Evolutionary conservation across 2,888 invertebrate species (phyloP), one percentile per base, ranked within the genome.

Genomic region (Rhopalosiphum nymphaeae): DNA sequence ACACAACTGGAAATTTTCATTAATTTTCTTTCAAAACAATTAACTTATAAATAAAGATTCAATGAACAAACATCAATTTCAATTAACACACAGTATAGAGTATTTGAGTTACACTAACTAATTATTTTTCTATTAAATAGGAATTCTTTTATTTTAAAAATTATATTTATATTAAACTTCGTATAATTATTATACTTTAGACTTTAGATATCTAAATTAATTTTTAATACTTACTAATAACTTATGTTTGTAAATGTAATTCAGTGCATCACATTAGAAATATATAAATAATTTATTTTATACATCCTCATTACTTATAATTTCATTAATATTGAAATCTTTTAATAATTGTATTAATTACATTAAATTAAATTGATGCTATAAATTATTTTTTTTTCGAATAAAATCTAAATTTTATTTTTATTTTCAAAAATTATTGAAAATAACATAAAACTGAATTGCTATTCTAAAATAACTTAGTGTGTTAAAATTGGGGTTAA

Each of bases 1-100:
- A 11, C 16, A 91, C 53, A 84, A 56, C 42, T 84, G 53, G 29
- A 91, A n/a, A 84, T 91, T 53, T 42, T 84, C 29, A 84, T 84
- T 84, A 91, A 46, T 67, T 67, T 67, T 10, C 46, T 90, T 90
- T 53, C 49, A 16, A 36, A 42, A 78, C 16, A 89, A 36, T 26
- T 13, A 57, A 7, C 26, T 53, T 89, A 44, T 57, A 53, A 13
- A 57, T 53, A 89, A 56, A 87, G n/a, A 53, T 87, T 53, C 10
- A 87, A n/a, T 88, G 11, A 21, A n/a, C 53, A 88, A 11, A 88
- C 53, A 88, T 36, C 21, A 78, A 78, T 36, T 78, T 78, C 36
- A 78, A 78, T 78, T 78, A 78, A 78, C 36, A 78, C 36, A 78
- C 29, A 21, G 36, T 9, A 36, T 36, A 36, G 2, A 36, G 78